Evolutionary conservation across 92 coral and sea anemone genomes (phyloP), one percentile per base, ranked within the genome.

Genomic region (Chrysogorgia sp.): DNA sequence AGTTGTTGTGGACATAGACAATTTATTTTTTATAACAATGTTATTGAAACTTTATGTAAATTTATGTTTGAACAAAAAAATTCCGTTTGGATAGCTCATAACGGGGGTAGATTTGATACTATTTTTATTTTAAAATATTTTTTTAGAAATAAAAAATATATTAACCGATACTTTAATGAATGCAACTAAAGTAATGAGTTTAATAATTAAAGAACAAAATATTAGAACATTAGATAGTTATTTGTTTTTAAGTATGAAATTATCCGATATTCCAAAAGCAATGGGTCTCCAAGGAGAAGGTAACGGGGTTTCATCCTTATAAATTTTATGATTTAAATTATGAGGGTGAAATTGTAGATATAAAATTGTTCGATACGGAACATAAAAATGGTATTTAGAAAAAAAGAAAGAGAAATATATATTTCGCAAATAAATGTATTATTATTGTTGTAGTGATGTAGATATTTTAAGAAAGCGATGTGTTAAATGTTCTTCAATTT

Each of bases 81-180:
- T 47, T 45, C 43, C 28, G 25, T 71, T 35, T 71, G 78, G 78
- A 22, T 71, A 17, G 78, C 78, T 20, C 78, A 71, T 71, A 71
- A 71, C 28, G 78, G 78, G 1, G 35, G 61, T 13, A 60, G 53
- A 40, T 69, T 69, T 69, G 76, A 69, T n/a, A 32, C 61, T 8
- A 9, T 71, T 43, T 71, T 71, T 58, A 37, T 71, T 50, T 37
- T 71, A 8, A 50, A 19, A 22, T 37, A n/a, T 20, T 10, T 23
- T 71, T 23, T 47, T 71, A 37, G 50, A 50, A 37, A 31, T 2
- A 15, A 55, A 45, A 71, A 50, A 50, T 26, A 74, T 74, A 24
- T 60, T 10, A 12, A 66, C 67, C 14, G 20, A 52, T 4, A 34
- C 34, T 26, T 29, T 43, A 14, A 74, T 74, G 79, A 52, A 52